Percentiles rank a stretch among this genome's conserved stretches.
phyloP scores from a whole-genome alignment of 2,888 invertebrate genomes.

The Ceriagrion tenellum region DNA sequence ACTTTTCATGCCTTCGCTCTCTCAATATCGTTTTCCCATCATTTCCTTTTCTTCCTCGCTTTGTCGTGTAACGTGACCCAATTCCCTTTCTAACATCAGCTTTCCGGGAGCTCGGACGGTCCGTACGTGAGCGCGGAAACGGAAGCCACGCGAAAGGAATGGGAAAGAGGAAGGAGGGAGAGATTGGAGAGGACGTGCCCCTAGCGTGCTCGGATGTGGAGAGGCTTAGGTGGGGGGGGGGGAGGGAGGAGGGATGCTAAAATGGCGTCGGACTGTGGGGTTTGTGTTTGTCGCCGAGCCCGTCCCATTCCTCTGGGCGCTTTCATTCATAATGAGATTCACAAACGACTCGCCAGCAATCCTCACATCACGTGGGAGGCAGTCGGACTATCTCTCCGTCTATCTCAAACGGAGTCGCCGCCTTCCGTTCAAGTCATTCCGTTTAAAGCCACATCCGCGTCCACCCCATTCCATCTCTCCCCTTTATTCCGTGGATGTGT shows the following conservation, averaged over 20 bases:
- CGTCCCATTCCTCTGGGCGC: not conserved
- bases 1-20: too few relatives aligned
- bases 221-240: not conserved
- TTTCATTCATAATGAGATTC: not conserved
- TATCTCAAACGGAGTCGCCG: not conserved
- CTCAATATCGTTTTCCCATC: too few relatives aligned
- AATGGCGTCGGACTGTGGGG: not conserved
- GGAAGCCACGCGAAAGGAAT: not conserved
- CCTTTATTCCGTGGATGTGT: not conserved
- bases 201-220: not conserved
- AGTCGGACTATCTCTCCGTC: not conserved
- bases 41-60: too few relatives aligned
- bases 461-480: not conserved
- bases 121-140: not conserved
- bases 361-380: not conserved
- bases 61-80: too few relatives aligned
- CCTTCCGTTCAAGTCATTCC: not conserved
- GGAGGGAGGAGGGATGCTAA: not conserved
- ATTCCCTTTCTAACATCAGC: too few relatives aligned
- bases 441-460: not conserved
- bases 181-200: not conserved
- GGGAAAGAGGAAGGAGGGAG: not conserved
- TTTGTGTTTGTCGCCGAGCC: not conserved
- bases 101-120: not conserved
- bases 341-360: not conserved